Evolutionary conservation across 2,888 invertebrate species (phyloP).

Genomic region (Timema cristinae): DNA sequence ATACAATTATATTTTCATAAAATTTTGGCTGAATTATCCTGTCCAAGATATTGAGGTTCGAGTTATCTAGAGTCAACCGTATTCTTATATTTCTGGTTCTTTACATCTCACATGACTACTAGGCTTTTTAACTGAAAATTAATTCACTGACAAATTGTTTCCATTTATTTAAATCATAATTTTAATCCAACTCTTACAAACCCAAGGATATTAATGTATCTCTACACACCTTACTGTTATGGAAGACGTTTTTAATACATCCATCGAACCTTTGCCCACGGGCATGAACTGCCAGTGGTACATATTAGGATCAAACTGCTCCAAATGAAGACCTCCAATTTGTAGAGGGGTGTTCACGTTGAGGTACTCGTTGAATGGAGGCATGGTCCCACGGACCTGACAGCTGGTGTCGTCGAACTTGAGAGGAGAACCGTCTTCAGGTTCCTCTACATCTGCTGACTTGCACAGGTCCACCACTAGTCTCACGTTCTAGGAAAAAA

Average conservation of each 20-base stretch:
- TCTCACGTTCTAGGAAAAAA: slow-evolving; percentile 43
- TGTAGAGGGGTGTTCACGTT: slow-evolving; percentile 55
- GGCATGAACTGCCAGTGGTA: slow-evolving; percentile 44
- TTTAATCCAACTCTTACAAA: too few species aligned
- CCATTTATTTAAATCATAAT: too few species aligned
- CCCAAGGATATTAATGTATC: too few species aligned
- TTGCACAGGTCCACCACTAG: slow-evolving; percentile 53
- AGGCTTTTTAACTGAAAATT: too few species aligned
- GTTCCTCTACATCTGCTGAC: slow-evolving; percentile 44
- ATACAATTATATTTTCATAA: too few species aligned
- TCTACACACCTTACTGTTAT: slow-evolving; percentile 47
- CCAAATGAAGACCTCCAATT: slow-evolving; percentile 51
- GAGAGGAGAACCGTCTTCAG: slow-evolving; percentile 45
- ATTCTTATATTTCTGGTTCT: too few species aligned
- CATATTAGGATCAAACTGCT: slow-evolving; percentile 43
- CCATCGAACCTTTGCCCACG: slow-evolving; percentile 50
- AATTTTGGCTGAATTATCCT: too few species aligned
- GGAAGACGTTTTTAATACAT: slow-evolving; percentile 55
- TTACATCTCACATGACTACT: too few species aligned
- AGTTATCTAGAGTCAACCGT: too few species aligned
- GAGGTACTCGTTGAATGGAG: slow-evolving; percentile 52
- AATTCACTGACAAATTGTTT: too few species aligned
- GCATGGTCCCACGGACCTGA: slow-evolving; percentile 47
- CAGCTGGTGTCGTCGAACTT: slow-evolving; percentile 49
- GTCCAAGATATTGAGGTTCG: too few species aligned